Evolutionary conservation across 2,113 vertebrate genomes (phyloP).

Genomic region (Panthera tigris): DNA sequence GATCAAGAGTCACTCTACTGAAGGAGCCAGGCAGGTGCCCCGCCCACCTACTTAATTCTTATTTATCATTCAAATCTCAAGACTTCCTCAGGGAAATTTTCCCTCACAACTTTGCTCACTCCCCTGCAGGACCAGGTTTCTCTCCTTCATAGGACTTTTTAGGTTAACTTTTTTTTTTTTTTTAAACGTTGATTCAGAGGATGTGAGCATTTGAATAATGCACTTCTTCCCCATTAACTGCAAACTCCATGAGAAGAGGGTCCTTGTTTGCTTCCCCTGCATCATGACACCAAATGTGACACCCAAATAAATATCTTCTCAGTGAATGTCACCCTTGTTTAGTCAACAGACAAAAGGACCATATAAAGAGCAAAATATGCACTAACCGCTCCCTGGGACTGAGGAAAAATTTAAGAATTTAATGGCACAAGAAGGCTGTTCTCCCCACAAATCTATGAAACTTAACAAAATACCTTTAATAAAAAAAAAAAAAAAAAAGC

Average conservation of each 20-base stretch:
- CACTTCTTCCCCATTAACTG: not conserved
- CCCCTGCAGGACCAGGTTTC: not conserved
- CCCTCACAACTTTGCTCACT: not conserved
- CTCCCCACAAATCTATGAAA: constrained; percentile 39
- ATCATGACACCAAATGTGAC: not conserved
- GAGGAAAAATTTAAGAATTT: not conserved
- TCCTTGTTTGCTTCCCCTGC: not conserved
- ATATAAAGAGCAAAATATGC: not conserved
- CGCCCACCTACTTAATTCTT: not conserved
- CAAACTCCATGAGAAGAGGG: not conserved
- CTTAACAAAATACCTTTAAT: constrained; percentile 1
- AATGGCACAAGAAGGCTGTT: not conserved
- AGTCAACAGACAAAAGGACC: constrained; percentile 27
- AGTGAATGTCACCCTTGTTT: not conserved
- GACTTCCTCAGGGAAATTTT: not conserved
- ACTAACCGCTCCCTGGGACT: not conserved
- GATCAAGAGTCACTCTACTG: no score
- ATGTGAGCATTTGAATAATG: not conserved
- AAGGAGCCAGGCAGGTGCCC: no score
- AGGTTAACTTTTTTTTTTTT: no score
- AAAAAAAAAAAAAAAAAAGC: not conserved
- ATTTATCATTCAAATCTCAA: not conserved
- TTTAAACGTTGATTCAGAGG: not conserved
- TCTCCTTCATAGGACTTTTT: not conserved
- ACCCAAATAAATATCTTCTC: constrained; percentile 22